Base-by-base conservation (phyloP, 2,797 vertebrate genomes). In the Peromyscus nudipes region DNA sequence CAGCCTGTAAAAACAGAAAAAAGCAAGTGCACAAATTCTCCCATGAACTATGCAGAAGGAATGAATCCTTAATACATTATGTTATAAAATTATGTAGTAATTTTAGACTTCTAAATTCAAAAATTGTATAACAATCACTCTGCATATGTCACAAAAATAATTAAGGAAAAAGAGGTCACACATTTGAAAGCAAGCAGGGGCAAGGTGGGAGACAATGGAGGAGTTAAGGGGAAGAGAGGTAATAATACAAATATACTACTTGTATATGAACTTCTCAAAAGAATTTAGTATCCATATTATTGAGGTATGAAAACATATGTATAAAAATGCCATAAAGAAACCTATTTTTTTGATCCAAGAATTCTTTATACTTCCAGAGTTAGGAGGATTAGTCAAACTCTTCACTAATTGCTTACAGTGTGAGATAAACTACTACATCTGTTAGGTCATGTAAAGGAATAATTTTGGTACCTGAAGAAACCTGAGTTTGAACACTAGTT, bases 371-470 rank as follows among this genome's bases (percentile, higher is more conserved):
- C 71, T 80, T 8, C 37, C 34, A 64, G 62, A 71, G 9, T 62
- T 82, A 31, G 29, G 94, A 57, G 0, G 34, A 19, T 82, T 81
- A 77, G 19, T 89, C 2, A 80, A 57, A 65, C 49, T 19, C 2
- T 5, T 46, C 55, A 85, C 43, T 69, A 92, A 88, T 57, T 92
- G 16, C 69, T 97, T 76, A 27, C 69, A 79, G 10, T 60, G 79
- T 37, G n/a, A 87, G 43, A 75, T 64, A 69, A 37, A 13, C 64
- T 40, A 71, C 91, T 49, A 69, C 4, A 11, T 77, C 13, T 88
- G 13, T 93, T 34, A 83, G 79, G 46, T 11, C 27, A 29, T 1
- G 9, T 37, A 89, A 55, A 64, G 46, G 57, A 67, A 23, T 77
- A 43, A 81, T 64, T 84, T 43, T 34, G 31, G 16, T 88, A 52